Conservation (phyloP, 2,888 invertebrate genomes). For the Leucania comma region DNA sequence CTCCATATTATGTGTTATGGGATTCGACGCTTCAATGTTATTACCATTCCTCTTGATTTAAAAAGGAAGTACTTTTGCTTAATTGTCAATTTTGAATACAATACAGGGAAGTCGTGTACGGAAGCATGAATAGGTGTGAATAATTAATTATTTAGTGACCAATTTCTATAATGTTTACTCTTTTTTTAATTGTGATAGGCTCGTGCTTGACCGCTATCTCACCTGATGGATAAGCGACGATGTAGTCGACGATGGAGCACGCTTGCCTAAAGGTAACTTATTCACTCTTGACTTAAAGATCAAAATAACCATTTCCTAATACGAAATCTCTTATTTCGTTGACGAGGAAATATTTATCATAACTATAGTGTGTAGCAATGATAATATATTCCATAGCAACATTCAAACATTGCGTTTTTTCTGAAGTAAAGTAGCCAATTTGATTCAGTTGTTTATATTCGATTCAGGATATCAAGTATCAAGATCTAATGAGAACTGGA, state of each 20-base stretch:
- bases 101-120: constrained; percentile 53
- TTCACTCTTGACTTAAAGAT: too few species aligned
- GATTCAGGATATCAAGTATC: constrained; percentile 17
- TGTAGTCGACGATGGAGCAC: too few species aligned
- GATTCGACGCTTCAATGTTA: constrained; percentile 62
- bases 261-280: too few species aligned
- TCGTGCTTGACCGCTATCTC: too few species aligned
- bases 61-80: constrained; percentile 56
- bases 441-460: constrained; percentile 25
- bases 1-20: constrained; percentile 67
- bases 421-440: constrained; percentile 7
- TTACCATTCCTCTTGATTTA: constrained; percentile 68
- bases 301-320: too few species aligned
- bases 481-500: constrained; percentile 34
- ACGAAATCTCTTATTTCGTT: too few species aligned
- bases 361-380: background rate
- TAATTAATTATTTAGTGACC: background rate
- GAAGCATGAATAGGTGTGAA: constrained; percentile 21
- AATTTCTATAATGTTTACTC: background rate
- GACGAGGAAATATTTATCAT: too few species aligned
- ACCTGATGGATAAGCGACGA: too few species aligned
- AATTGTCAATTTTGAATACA: constrained; percentile 61
- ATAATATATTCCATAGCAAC: background rate
- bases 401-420: background rate
- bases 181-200: too few species aligned